Conservation (phyloP, 2,113 vertebrate species). For the Sturnus vulgaris region DNA sequence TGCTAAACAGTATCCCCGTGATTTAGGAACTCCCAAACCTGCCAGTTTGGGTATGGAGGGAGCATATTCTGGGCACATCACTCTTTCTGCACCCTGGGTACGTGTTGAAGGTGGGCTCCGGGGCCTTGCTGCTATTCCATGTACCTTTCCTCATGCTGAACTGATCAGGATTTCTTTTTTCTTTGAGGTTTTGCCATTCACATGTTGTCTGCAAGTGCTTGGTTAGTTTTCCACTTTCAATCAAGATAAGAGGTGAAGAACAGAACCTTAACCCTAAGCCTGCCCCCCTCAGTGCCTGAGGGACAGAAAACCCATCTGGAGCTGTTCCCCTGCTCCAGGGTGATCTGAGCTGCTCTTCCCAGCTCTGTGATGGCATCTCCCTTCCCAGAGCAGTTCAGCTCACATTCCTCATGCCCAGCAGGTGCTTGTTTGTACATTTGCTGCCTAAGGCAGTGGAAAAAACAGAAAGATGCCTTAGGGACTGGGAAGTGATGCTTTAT, state of each 20-base stretch:
- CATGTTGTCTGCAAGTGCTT: background rate
- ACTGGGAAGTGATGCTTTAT: background rate
- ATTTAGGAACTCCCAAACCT: background rate
- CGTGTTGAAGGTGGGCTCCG: background rate
- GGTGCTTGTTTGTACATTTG: background rate
- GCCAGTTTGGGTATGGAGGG: background rate
- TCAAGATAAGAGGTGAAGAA: background rate
- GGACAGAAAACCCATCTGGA: background rate
- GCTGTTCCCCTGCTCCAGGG: background rate
- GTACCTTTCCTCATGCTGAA: background rate
- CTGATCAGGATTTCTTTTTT: too few species aligned
- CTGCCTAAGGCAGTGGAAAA: slow-evolving; percentile 26
- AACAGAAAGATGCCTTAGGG: background rate
- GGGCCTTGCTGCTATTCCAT: background rate
- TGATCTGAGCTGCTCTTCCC: background rate
- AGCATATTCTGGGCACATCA: rapidly evolving
- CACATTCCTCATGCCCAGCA: background rate
- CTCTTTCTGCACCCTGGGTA: background rate
- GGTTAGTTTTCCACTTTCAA: background rate
- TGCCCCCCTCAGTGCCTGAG: background rate
- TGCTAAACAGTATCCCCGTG: background rate
- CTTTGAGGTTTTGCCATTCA: background rate
- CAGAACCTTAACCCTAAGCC: background rate
- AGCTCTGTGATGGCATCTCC: rapidly evolving
- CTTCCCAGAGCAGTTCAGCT: background rate